Conservation (phyloP, 2,113 vertebrate genomes). For the Dendropsophus ebraccatus region DNA sequence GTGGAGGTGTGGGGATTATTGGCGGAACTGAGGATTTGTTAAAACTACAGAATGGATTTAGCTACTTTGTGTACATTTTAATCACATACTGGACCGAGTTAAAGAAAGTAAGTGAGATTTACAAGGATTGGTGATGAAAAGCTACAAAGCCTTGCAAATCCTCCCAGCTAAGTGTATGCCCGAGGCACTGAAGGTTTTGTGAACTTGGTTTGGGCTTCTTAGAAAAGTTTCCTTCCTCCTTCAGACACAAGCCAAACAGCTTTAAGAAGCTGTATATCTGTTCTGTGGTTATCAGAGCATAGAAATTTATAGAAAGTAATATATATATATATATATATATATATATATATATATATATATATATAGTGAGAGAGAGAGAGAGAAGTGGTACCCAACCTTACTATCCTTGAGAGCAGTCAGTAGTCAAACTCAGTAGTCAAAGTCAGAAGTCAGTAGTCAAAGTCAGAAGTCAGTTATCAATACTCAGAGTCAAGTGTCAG, state of each 20-base stretch:
- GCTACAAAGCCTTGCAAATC: conserved; percentile 27
- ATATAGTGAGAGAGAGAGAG: too few species aligned
- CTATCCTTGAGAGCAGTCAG: too few species aligned
- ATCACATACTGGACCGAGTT: neutral
- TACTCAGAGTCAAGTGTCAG: too few species aligned
- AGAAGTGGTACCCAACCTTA: too few species aligned
- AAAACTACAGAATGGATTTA: neutral
- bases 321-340: too few species aligned
- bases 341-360: too few species aligned
- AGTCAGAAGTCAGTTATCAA: too few species aligned
- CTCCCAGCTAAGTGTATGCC: neutral
- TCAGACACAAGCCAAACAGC: neutral
- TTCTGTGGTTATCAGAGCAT: neutral
- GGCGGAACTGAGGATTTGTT: neutral
- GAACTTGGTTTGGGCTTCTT: neutral
- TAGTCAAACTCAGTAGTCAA: too few species aligned
- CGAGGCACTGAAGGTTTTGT: neutral
- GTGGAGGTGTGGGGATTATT: neutral
- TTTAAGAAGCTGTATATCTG: neutral
- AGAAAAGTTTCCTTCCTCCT: neutral
- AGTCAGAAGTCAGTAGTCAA: too few species aligned
- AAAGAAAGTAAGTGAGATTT: neutral
- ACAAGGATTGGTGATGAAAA: conserved; percentile 16
- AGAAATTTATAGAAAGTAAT: too few species aligned
- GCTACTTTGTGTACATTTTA: neutral